phyloP scores from a whole-genome alignment of 2,113 vertebrate genomes.

The Xenopus tropicalis region UCB_Xtro_10.0 CM004443.2:67425501-67426000 shows the following conservation, averaged over 20 bases:
- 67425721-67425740: conserved; percentile 7
- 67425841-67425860: too few species aligned
- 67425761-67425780: background rate
- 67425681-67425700: conserved; percentile 28
- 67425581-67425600: background rate
- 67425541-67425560: conserved; percentile 14
- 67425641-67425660: conserved; percentile 25
- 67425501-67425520: conserved; percentile 14
- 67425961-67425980: too few species aligned
- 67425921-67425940: too few species aligned
- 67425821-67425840: too few species aligned
- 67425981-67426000: too few species aligned
- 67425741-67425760: background rate
- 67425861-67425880: too few species aligned
- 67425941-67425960: too few species aligned
- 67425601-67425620: conserved; percentile 2
- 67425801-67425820: background rate
- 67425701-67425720: conserved; percentile 13
- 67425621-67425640: conserved; percentile 28
- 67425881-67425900: too few species aligned
- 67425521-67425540: conserved; percentile 9
- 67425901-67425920: too few species aligned
- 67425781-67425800: background rate
- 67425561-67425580: background rate
- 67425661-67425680: conserved; percentile 30